These are phyloP conservation scores for Battus philenor DNA, from an alignment of 1,140 invertebrate species.

Conservation along the genomic window DNA sequence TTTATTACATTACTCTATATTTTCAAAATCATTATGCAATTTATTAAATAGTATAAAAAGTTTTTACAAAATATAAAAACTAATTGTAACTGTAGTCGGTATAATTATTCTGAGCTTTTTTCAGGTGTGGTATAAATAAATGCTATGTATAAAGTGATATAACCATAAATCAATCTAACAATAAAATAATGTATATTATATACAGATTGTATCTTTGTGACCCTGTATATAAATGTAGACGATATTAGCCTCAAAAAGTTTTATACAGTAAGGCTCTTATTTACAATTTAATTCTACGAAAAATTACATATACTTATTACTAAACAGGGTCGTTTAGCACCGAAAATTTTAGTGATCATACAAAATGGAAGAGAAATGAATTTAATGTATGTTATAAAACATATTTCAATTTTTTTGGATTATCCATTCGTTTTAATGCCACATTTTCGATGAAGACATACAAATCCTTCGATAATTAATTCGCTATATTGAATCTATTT, in stretches of 20 bases:
- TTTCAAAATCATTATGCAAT: constrained; percentile 21
- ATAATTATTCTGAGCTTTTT: constrained; percentile 62
- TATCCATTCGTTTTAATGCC: background rate
- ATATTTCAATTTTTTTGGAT: constrained; percentile 4
- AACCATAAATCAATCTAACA: constrained; percentile 31
- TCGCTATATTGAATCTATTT: constrained; percentile 36
- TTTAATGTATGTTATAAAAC: constrained; percentile 21
- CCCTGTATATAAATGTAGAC: constrained; percentile 47
- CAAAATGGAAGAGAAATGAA: constrained; percentile 10
- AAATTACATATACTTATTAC: constrained; percentile 28
- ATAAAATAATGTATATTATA: constrained; percentile 39
- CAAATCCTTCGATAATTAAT: constrained; percentile 2
- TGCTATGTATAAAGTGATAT: constrained; percentile 50
- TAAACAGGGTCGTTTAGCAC: constrained; percentile 55
- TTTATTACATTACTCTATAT: background rate
- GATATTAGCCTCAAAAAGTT: constrained; percentile 56
- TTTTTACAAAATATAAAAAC: constrained; percentile 24
- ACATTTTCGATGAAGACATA: background rate
- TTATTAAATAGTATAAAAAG: constrained; percentile 13
- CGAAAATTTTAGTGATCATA: constrained; percentile 26
- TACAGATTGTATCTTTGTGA: constrained; percentile 54
- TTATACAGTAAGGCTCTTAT: constrained; percentile 52
- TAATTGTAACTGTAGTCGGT: constrained; percentile 37
- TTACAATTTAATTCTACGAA: constrained; percentile 43
- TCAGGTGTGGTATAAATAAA: constrained; percentile 72